These are phyloP conservation scores for Conus ventricosus DNA, from an alignment of 1,140 invertebrate species.

Conservation along the genomic window DNA sequence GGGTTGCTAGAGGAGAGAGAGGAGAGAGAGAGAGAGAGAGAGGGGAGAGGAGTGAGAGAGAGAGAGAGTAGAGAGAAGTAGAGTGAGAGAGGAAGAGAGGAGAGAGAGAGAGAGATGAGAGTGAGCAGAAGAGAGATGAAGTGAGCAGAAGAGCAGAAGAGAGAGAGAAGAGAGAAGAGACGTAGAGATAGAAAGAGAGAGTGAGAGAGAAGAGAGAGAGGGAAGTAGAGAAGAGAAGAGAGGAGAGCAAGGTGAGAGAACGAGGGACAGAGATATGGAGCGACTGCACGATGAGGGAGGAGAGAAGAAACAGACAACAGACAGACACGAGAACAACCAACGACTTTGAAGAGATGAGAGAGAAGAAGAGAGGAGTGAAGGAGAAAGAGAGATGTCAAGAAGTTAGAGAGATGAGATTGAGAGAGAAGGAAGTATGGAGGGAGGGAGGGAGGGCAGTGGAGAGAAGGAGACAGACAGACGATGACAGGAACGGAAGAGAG, in stretches of 20 bases:
- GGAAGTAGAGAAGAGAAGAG: not conserved
- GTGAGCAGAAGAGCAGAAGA: too few relatives aligned
- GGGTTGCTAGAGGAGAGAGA: too few relatives aligned
- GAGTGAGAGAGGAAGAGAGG: not conserved
- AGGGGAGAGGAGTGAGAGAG: too few relatives aligned
- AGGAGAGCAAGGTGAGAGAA: not conserved
- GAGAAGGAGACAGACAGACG: too few relatives aligned
- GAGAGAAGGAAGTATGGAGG: slow-evolving; percentile 11
- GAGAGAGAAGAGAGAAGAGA: not conserved
- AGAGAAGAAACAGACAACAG: not conserved
- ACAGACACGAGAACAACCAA: not conserved
- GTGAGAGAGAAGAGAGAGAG: slow-evolving; percentile 9
- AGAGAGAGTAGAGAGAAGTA: not conserved
- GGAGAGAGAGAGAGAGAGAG: too few relatives aligned
- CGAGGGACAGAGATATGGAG: not conserved
- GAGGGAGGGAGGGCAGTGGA: not conserved
- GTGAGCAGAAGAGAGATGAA: not conserved
- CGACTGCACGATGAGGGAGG: not conserved
- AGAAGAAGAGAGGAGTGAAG: not conserved
- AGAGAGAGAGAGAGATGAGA: not conserved
- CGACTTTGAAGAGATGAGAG: not conserved
- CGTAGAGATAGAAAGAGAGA: not conserved
- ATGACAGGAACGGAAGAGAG: too few relatives aligned
- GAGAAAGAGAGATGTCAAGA: not conserved
- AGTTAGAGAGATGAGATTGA: not conserved